Conservation (phyloP, 2,113 vertebrate genomes). For the Bos taurus region ARS-UCD2.0 NC_037345.1:57188501-57189000, state of each 20-base stretch:
- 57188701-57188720: background rate
- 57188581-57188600: background rate
- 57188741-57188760: background rate
- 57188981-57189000: background rate
- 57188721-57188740: background rate
- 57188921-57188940: background rate
- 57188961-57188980: background rate
- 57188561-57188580: background rate
- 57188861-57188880: too few species aligned
- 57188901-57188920: background rate
- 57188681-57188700: accelerated
- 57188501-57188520: background rate
- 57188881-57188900: background rate
- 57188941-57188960: background rate
- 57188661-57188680: too few species aligned
- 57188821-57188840: background rate
- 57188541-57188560: background rate
- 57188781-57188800: background rate
- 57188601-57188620: background rate
- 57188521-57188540: background rate
- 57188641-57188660: background rate
- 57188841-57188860: background rate
- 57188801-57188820: background rate
- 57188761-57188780: background rate
- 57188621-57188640: accelerated